Base-by-base conservation (phyloP, 2,113 vertebrate genomes). In the Taxidea taxus region DNA sequence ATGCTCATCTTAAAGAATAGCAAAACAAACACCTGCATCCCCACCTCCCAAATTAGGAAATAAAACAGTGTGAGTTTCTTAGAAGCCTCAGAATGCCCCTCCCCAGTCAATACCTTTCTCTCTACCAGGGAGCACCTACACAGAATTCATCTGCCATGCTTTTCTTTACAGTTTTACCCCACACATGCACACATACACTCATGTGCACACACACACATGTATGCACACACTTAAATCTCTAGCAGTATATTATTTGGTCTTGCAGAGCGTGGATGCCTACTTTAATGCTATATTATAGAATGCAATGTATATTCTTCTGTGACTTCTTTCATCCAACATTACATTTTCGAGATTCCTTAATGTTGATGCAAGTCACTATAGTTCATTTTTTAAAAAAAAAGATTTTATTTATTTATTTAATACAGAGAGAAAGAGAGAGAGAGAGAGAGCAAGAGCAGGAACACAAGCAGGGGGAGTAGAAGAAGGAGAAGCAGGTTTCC, bases 161-260 rank as follows among this genome's bases (percentile, higher is more conserved):
- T 74, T 94, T 83, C 37, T 66, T 70, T n/a, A 83, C 29, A 34
- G 39, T 39, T 84, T 89, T 31, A 37, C 20, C 42, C 66, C 9
- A 6, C 8, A 25, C 49, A 1, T 1, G 6, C 3, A 1, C 11
- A 6, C 9, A 12, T 16, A 6, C 49, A 51, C 42, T 5, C 6
- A 42, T 9, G 47, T 10, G 2, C 5, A 3, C 8, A 9, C 16
- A 6, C 18, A 20, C 11, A 1, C 21, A 34, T 16, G 64, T 6
- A 60, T 31, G 60, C 4, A 29, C 29, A 68, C 12, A 4, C 68
- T 92, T 66, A 34, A 58, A 54, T 86, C 51, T 47, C 37, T 81
- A 81, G 62, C 20, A 60, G 8, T n/a, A 13, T 44, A 27, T 47
- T 47, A 10, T 47, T 81, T 81, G 42, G 31, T 81, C 56, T 75